Evolutionary conservation across 2,888 invertebrate genomes (phyloP), one percentile per base, ranked within the genome.

Genomic region (Boloria euphrosyne): DNA sequence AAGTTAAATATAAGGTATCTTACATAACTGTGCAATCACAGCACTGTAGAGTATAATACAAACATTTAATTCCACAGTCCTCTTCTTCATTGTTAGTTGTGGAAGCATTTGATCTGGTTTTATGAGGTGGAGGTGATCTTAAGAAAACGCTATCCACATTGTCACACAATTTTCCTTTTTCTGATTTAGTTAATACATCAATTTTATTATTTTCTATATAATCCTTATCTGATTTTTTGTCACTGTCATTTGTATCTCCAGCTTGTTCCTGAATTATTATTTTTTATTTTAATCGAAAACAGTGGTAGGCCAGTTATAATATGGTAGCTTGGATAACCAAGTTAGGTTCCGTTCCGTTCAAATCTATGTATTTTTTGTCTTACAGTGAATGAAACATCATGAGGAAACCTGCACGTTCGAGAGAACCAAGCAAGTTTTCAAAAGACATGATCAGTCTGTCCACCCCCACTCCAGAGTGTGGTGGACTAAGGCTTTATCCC

Each of bases 31-130:
- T 90, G 83, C 95, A 95, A 75, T 94, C 94, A 84, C 95, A 95
- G 76, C 94, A 95, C 78, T 94, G 93, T 75, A 94, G 85, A 2
- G 94, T 92, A 74, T 93, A 94, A 75, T 94, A 94, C 17, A 95
- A 85, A 75, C 95, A 95, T 77, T 93, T 93, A 14, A 94, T 90
- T 63, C 93, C 90, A 74, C 94, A 94, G 59, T 89, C 90, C 70
- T 94, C 93, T 17, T 94, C 93, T 67, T 94, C 93, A 4, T 49
- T 59, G 13, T 49, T 18, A 4, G 83, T 80, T 0, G 80, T 78
- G 60, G 89, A 80, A 0, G 79, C 71, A 10, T 74, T 74, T 0
- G 87, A 83, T 4, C 79, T 76, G 2, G 81, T 72, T 65, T 89
- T 88, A 46, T 84, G 81, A 2, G 80, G 71, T 0, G 86, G 82